These are phyloP conservation scores for Tubulanus polymorphus DNA, from an alignment of 2,888 invertebrate genomes.

Conservation along the genomic window DNA sequence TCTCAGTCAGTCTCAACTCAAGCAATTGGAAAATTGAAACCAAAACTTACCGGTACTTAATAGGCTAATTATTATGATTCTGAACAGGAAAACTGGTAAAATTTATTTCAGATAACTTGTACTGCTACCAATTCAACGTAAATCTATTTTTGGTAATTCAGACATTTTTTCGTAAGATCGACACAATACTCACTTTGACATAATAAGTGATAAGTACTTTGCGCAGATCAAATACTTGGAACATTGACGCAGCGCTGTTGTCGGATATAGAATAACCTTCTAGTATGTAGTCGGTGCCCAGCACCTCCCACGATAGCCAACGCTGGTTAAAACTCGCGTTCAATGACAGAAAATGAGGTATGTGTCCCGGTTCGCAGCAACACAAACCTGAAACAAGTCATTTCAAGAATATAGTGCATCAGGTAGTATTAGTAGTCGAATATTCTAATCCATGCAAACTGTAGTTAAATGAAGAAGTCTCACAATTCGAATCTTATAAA, in stretches of 20 bases:
- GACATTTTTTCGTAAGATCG: neutral
- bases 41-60: too few species aligned
- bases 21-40: too few species aligned
- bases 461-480: too few species aligned
- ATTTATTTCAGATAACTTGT: too few species aligned
- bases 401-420: too few species aligned
- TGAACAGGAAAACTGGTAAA: too few species aligned
- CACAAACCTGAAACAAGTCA: slow-evolving; percentile 74
- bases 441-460: slow-evolving; percentile 9
- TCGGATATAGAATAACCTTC: slow-evolving; percentile 99
- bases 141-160: neutral
- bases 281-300: slow-evolving; percentile 91
- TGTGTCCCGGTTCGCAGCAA: slow-evolving; percentile 84
- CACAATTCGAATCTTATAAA: too few species aligned
- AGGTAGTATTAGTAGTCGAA: too few species aligned
- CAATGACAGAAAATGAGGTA: slow-evolving; percentile 83
- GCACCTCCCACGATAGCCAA: slow-evolving; percentile 96
- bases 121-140: too few species aligned
- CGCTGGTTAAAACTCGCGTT: slow-evolving; percentile 97
- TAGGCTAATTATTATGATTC: too few species aligned
- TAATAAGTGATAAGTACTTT: slow-evolving; percentile 96
- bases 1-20: too few species aligned
- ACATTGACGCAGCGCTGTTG: slow-evolving; percentile 93
- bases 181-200: slow-evolving; percentile 72
- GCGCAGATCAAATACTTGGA: slow-evolving; percentile 95